Conservation (phyloP, 2,888 invertebrate genomes). For the Caenorhabditis becei region DNA sequence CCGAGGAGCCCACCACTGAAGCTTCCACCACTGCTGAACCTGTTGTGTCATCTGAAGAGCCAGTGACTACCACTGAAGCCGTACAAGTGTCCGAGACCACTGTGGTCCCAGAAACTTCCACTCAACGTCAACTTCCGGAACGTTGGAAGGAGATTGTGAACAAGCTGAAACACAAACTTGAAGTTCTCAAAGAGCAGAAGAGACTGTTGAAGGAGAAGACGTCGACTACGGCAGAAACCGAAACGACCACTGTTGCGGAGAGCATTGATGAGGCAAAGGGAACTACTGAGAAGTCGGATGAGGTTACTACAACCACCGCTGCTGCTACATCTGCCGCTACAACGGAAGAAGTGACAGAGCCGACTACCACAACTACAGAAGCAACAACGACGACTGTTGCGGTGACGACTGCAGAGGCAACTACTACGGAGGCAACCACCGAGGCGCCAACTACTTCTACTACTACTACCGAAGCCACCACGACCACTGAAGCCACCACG, state of each 20-base stretch:
- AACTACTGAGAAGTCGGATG: constrained; percentile 9
- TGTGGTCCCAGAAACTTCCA: constrained; percentile 16
- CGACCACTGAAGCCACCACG: constrained; percentile 22
- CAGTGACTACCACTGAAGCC: constrained; percentile 14
- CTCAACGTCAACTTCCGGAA: constrained; percentile 42
- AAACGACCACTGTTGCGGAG: constrained; percentile 43
- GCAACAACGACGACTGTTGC: background rate
- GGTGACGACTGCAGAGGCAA: background rate
- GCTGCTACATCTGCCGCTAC: background rate
- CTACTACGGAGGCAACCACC: background rate
- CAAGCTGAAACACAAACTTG: constrained; percentile 65
- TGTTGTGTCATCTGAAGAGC: constrained; percentile 7
- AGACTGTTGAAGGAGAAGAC: constrained; percentile 47
- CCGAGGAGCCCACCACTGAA: constrained; percentile 6
- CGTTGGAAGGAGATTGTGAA: constrained; percentile 66
- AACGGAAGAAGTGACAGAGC: constrained; percentile 5
- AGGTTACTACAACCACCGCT: constrained; percentile 6
- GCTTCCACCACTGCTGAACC: background rate
- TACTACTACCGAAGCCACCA: background rate
- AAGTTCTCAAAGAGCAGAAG: constrained; percentile 64
- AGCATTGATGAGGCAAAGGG: constrained; percentile 31
- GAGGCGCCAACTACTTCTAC: constrained; percentile 1
- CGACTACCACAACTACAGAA: constrained; percentile 19
- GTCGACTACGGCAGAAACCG: constrained; percentile 11
- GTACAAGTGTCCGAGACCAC: constrained; percentile 4